phyloP scores from a whole-genome alignment of 2,113 vertebrate species.

The Sorex fumeus region DNA sequence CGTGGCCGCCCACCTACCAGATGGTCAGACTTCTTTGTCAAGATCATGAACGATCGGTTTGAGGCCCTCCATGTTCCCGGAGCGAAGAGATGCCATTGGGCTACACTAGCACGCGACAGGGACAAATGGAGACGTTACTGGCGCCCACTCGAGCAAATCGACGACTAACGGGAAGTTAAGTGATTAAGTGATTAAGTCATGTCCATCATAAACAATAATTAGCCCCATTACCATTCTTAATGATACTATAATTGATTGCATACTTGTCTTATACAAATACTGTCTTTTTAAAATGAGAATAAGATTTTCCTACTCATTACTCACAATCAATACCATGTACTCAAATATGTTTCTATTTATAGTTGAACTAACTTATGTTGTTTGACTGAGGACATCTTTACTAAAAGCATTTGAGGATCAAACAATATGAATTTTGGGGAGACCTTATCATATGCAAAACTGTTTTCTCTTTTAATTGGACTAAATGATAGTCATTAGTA shows the following conservation, averaged over 20 bases:
- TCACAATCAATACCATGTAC: not conserved
- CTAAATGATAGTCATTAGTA: slow-evolving; percentile 16
- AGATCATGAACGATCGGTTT: too few relatives aligned
- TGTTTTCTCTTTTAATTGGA: slow-evolving; percentile 30
- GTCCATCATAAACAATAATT: not conserved
- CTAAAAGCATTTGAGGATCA: not conserved
- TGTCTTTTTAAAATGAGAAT: not conserved
- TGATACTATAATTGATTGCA: not conserved
- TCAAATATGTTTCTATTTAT: slow-evolving; percentile 36
- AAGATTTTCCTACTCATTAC: not conserved
- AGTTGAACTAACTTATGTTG: not conserved
- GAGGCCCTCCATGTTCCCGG: too few relatives aligned
- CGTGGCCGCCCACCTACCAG: too few relatives aligned
- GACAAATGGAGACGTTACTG: too few relatives aligned
- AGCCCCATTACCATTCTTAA: not conserved
- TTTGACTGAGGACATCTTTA: not conserved
- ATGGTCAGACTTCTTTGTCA: too few relatives aligned
- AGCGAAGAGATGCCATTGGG: too few relatives aligned
- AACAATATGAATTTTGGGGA: slow-evolving; percentile 32
- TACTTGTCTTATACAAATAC: not conserved
- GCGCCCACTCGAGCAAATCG: too few relatives aligned
- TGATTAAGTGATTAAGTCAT: too few relatives aligned
- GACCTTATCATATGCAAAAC: not conserved
- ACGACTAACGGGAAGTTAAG: too few relatives aligned
- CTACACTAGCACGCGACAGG: too few relatives aligned